Evolutionary conservation across 1,140 invertebrate genomes (phyloP).

Genomic region (Temnothorax nylanderi): DNA sequence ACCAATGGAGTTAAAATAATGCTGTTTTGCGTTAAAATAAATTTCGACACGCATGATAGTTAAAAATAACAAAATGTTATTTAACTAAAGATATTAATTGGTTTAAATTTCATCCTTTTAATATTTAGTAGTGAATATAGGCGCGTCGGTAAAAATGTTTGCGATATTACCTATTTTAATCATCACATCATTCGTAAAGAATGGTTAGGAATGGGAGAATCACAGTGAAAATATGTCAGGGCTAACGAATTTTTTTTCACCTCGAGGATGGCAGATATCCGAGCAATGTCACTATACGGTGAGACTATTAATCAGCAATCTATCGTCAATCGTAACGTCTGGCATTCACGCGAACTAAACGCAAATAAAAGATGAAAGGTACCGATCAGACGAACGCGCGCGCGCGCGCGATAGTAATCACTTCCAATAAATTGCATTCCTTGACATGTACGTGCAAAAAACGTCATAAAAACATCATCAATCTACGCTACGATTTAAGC

Average conservation of each 20-base stretch:
- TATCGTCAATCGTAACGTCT: constrained; percentile 47
- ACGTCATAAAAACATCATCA: not conserved
- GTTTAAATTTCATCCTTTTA: no score
- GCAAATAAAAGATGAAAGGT: constrained; percentile 38
- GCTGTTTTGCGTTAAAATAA: no score
- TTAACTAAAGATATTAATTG: no score
- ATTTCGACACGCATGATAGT: no score
- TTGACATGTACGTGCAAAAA: not conserved
- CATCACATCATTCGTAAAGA: not conserved
- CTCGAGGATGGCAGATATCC: constrained; percentile 50
- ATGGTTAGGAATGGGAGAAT: not conserved
- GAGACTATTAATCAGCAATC: constrained; percentile 48
- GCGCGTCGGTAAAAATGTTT: not conserved
- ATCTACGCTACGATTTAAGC: not conserved
- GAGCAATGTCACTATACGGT: not conserved
- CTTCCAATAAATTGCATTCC: constrained; percentile 24
- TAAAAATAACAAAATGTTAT: no score
- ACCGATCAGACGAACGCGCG: not conserved
- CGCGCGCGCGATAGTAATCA: constrained; percentile 1
- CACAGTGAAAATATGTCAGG: constrained; percentile 1
- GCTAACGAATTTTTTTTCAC: constrained; percentile 58
- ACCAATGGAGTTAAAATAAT: no score
- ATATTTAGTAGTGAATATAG: not conserved
- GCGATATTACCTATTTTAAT: not conserved
- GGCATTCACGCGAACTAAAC: constrained; percentile 35